Base-by-base conservation (phyloP, 2,888 invertebrate genomes). In the Hydriomena furcata region DNA sequence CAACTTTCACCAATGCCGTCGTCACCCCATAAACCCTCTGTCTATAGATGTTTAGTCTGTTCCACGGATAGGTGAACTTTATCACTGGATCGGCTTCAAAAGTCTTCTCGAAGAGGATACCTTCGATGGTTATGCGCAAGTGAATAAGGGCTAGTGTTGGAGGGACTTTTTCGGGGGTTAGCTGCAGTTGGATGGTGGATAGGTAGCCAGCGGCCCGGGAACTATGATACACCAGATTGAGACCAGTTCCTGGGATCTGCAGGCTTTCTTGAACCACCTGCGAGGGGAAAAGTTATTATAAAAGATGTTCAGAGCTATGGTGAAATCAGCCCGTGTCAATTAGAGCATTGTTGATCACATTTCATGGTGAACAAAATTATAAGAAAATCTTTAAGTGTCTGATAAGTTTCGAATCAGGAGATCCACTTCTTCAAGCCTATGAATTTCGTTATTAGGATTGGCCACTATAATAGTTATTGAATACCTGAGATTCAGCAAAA, bases 61-160 rank as follows among this genome's bases (percentile, higher is more conserved):
- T 98, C 99, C 99, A 99, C 0, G 98, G 96, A 73, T 98, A 99
- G 0, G 98, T 98, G 83, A 97, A 98, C 74, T 98, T 98, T 60
- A 99, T 97, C 24, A 97, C 95, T 0, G 98, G 97, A 83, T 98
- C 98, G 0, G 99, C 98, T 84, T 99, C 99, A 75, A 99, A 98
- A 0, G 94, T 94, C 74, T 96, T 96, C 74, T 98, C 97, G 74
- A 98, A 97, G 1, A 97, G 92, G 47, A 98, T 97, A 6, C 99
- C 99, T 84, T 99, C 98, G 63, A 98, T 97, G 1, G 97, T 96
- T 52, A 99, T 98, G 46, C 96, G 92, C 41, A 99, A 85, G 78
- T 98, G 97, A 44, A 99, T 97, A n/a, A 97, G 89, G 52, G 95
- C 95, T 30, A 98, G 84, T 0, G 95, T 93, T 0, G 93, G 81